These are phyloP conservation scores for Embidobia sp. DNA, from an alignment of 2,888 invertebrate species.

Conservation along the genomic window DNA sequence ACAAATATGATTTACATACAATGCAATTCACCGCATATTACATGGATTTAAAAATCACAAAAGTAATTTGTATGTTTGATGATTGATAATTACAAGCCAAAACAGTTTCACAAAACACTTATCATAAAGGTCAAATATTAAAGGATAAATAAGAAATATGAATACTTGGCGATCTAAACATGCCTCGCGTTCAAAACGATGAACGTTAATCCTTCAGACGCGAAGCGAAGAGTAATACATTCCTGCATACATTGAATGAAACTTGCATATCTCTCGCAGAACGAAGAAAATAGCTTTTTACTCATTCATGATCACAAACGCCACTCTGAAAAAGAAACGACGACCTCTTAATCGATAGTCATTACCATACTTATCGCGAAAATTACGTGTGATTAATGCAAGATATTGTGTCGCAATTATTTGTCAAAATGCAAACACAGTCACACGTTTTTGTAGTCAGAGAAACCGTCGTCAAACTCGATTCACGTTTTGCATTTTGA, in stretches of 20 bases:
- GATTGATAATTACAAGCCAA: conserved; percentile 28
- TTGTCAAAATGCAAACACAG: conserved; percentile 4
- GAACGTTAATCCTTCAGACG: conserved; percentile 36
- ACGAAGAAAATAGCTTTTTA: conserved; percentile 35
- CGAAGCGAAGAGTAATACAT: conserved; percentile 29
- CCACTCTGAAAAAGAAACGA: not conserved
- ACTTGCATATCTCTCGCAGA: conserved; percentile 25
- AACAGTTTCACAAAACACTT: conserved; percentile 15
- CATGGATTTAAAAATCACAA: conserved; percentile 27
- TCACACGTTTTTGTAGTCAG: conserved; percentile 9
- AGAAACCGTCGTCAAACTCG: conserved; percentile 13
- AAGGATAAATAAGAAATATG: conserved; percentile 36
- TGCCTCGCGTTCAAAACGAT: conserved; percentile 35
- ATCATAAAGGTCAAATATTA: conserved; percentile 31
- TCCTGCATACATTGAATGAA: conserved; percentile 33
- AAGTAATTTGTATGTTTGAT: too few species aligned
- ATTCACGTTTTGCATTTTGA: conserved; percentile 8
- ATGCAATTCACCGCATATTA: conserved; percentile 19
- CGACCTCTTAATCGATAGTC: conserved; percentile 35
- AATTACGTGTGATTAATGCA: conserved; percentile 10
- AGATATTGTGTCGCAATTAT: conserved; percentile 19
- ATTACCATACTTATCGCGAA: not conserved
- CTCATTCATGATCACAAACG: conserved; percentile 6
- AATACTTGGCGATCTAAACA: conserved; percentile 34
- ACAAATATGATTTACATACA: conserved; percentile 34